Base-by-base conservation (phyloP, 1,140 invertebrate species). In the Tetramorium alpestre region DNA sequence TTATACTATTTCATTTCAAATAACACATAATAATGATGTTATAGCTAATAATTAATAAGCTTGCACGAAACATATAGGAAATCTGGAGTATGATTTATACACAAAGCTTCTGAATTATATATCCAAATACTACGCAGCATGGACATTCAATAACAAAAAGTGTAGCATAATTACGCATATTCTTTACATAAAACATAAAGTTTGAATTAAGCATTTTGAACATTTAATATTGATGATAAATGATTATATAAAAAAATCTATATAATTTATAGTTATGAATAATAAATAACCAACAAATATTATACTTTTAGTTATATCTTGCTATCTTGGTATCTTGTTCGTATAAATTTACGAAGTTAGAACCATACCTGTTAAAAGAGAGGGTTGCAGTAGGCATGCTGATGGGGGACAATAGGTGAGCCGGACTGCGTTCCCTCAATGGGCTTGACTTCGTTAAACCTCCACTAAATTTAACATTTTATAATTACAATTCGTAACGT, bases 291-390 rank as follows among this genome's bases (percentile, higher is more conserved):
- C 25, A 65, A 77, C 13, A 47, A 67, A 65, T 76, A 89, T 28
- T 64, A n/a, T 72, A 58, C 1, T 44, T 87, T 86, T 41, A 51
- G 22, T 62, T 77, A 80, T 54, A 44, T 49, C 67, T 73, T 22
- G 22, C 22, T 22, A 22, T 22, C 22, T 22, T 22, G 22, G 22
- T 54, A 44, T 49, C 67, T 73, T 80, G 38, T 10, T 51, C 62
- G 77, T 58, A 18, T 49, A 62, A 64, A 25, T 81, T 69, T 89
- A 72, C 90, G 72, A 87, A 86, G 86, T 88, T 87, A 89, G 76
- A 90, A 92, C 89, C 91, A 72, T 97, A 98, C 97, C 97, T 98
- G 96, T 96, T 97, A 94, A 96, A 97, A 89, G 97, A 97, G 91
- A 97, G 95, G 90, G 96, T 96, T 93, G 97, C 70, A 87, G 92